A percentile compares a stretch with the other conserved stretches of the same genome.
Conservation (phyloP, 2,888 invertebrate genomes). For the Chymomyza procnemis region DNA sequence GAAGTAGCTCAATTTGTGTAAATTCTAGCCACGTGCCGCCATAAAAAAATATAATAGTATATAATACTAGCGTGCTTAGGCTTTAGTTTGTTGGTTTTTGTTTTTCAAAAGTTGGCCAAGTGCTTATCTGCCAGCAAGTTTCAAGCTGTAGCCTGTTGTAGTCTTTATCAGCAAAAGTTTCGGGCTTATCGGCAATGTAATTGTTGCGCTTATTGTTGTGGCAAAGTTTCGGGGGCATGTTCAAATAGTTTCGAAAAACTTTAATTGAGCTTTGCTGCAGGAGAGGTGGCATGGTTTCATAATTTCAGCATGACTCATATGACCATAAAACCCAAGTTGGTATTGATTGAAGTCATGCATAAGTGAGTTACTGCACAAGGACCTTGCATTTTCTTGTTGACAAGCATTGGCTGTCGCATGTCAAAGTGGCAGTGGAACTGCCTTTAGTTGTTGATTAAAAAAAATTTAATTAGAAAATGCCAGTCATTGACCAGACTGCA, state of each 20-base stretch:
- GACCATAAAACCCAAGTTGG: not conserved
- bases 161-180: not conserved
- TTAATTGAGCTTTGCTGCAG: not conserved
- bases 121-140: not conserved
- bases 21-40: conserved; percentile 52
- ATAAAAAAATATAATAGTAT: conserved; percentile 19
- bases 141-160: not conserved
- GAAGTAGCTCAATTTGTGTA: conserved; percentile 45
- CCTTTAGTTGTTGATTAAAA: conserved; percentile 39
- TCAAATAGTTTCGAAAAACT: not conserved
- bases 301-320: not conserved
- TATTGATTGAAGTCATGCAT: not conserved
- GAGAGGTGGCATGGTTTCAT: not conserved
- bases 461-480: conserved; percentile 41
- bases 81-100: not conserved
- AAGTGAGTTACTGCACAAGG: conserved; percentile 31
- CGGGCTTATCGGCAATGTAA: not conserved
- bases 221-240: not conserved
- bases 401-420: conserved; percentile 6
- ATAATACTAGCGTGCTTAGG: not conserved
- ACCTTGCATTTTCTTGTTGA: conserved; percentile 14
- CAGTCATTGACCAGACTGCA: conserved; percentile 19
- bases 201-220: not conserved
- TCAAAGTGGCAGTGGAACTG: conserved; percentile 24
- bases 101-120: conserved; percentile 9